phyloP scores from a whole-genome alignment of 30 jellyfish, hydroid and myxozoan species.

The Cassiopea xamachana region DNA sequence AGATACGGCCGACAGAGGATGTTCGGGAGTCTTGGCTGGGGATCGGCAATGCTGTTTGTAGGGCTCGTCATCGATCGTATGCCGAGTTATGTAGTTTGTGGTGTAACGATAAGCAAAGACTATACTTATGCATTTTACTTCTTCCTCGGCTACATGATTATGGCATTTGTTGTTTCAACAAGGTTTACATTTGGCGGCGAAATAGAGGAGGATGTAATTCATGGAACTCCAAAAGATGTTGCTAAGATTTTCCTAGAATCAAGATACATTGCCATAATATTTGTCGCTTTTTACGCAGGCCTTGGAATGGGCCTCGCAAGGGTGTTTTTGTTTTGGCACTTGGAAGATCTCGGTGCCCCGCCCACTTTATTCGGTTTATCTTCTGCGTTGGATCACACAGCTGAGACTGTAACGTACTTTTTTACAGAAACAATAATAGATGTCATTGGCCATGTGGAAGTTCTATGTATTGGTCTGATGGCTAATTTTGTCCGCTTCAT shows the following conservation, averaged over 20 bases:
- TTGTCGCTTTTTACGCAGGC: constrained; percentile 99
- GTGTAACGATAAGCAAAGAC: constrained; percentile 91
- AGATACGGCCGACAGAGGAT: constrained; percentile 97
- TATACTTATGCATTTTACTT: constrained; percentile 94
- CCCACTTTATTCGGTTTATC: constrained; percentile 97
- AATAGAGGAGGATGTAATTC: constrained; percentile 56
- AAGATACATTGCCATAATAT: constrained; percentile 71
- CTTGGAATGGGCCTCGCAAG: constrained; percentile 99
- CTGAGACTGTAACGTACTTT: constrained; percentile 96
- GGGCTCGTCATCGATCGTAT: constrained; percentile 94
- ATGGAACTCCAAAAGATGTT: constrained; percentile 90
- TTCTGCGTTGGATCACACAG: constrained; percentile 95
- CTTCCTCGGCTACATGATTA: constrained; percentile 88
- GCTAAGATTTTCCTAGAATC: constrained; percentile 71
- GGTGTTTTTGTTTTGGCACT: constrained; percentile 96
- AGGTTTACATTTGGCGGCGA: constrained; percentile 79
- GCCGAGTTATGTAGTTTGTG: constrained; percentile 95
- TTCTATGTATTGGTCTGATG: constrained; percentile 84
- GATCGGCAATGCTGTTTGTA: constrained; percentile 97
- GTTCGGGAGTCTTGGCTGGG: constrained; percentile 99
- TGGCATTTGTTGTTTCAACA: constrained; percentile 89
- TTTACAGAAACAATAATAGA: constrained; percentile 82
- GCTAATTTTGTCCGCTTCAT: constrained; percentile 90
- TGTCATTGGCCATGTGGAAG: constrained; percentile 89
- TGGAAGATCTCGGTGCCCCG: constrained; percentile 99